Base-by-base conservation (phyloP, 2,113 vertebrate species). In the Ceyx cyanopectus region DNA sequence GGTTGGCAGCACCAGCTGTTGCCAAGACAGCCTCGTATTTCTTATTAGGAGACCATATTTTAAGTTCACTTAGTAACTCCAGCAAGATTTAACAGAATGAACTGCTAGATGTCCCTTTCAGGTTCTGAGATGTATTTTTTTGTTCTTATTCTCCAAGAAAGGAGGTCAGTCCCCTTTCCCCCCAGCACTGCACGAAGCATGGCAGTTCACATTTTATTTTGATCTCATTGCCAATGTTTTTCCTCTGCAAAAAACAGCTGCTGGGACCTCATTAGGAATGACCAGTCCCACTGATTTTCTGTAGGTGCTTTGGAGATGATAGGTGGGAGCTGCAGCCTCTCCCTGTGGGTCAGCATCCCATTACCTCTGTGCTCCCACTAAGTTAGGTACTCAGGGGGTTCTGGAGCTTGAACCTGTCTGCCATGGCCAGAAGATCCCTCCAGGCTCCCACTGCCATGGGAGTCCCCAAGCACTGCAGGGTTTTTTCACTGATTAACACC, bases 1-100 rank as follows among this genome's bases (percentile, higher is more conserved):
- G 43, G 9, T 26, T 70, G 84, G 81, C 77, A 89, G 74, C 50
- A 73, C 61, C 74, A 94, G 77, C 65, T 53, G 27, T 37, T 87
- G 61, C 74, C 43, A 84, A 81, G 43, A 32, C 69, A 81, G 51
- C 37, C 45, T 69, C 69, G 78, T 46, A 58, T 30, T 77, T 86
- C 84, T 43, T 54, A 16, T 53, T 73, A 24, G n/a, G 76, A 79
- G 58, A 61, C 50, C 24, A 1, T 54, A 46, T 57, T 74, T 65
- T 58, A 66, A 37, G 27, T 66, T 84, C 65, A 69, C 21, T 70
- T 81, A 27, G 27, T 40, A 81, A 66, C 54, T 73, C 62, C 18
- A 24, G 46, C 61, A 74, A 78, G 30, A 37, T 21, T 87, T 81
- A 75, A 76, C 57, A 63, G 67, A 84, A 69, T 43, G 60, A 92